These are phyloP conservation scores for Rhineura floridana DNA, from an alignment of 2,113 vertebrate species.

Conservation along the genomic window DNA sequence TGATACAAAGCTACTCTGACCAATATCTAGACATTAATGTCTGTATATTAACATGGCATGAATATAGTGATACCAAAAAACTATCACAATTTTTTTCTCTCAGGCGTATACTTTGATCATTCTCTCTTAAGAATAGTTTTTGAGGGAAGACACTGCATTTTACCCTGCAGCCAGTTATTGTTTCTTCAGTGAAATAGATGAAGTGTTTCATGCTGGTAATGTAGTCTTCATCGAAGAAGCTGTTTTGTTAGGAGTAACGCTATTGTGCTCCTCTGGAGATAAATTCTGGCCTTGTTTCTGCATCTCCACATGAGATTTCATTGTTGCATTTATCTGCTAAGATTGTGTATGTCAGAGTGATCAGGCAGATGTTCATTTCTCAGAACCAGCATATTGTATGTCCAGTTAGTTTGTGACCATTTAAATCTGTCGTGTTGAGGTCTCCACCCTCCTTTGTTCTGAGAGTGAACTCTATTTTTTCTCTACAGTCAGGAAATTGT, in stretches of 20 bases:
- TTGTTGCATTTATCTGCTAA: not conserved
- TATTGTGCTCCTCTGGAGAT: not conserved
- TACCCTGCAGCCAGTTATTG: not conserved
- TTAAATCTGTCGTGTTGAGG: not conserved
- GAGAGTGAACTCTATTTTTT: constrained; percentile 49
- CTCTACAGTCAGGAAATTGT: constrained; percentile 53
- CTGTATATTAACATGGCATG: not conserved
- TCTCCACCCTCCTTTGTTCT: constrained; percentile 50
- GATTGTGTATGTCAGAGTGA: not conserved
- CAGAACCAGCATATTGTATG: accelerated
- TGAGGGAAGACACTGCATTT: not conserved
- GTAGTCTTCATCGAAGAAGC: not conserved
- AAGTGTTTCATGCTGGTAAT: not conserved
- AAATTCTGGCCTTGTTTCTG: constrained; percentile 1
- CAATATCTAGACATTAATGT: not conserved
- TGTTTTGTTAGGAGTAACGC: not conserved
- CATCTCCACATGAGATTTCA: not conserved
- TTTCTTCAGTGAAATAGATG: not conserved
- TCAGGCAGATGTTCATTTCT: not conserved
- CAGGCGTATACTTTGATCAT: not conserved
- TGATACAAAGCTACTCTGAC: not conserved
- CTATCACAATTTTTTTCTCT: not conserved
- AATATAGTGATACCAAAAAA: not conserved
- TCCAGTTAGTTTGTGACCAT: not conserved
- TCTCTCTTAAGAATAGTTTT: not conserved